Base-by-base conservation (phyloP, 1,140 invertebrate genomes). In the Antheraea mylitta region DNA sequence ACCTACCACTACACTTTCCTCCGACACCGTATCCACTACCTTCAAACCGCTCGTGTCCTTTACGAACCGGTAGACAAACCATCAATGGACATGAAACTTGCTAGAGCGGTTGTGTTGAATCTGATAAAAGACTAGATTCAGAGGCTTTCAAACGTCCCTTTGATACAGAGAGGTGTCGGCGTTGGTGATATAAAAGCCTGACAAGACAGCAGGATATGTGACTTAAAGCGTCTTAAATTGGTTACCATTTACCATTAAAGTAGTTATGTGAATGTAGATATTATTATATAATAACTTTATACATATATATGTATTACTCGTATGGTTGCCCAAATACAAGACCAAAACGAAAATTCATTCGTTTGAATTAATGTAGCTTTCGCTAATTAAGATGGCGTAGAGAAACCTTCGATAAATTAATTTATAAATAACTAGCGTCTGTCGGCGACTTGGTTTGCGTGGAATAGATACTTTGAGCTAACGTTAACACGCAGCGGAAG, bases 21-120 rank as follows among this genome's bases (percentile, higher is more conserved):
- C 58, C 16, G 42, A 64, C 58, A 75, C 62, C 13, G n/a, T 30
- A 75, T 82, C 71, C 83, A 85, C 81, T 75, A 45, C 76, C 5
- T 18, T 13, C 58, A 64, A 9, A 18, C 61, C 19, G 58, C 30
- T 66, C 18, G 6, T 6, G 9, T 22, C 42, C 8, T 0, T 8
- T 6, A 72, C 0, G 16, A 18, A 6, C 7, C 8, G 37, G 45
- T n/a, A 45, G 19, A 18, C 70, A 68, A 81, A 59, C 18, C 18
- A 42, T 71, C 70, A 74, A 77, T 85, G 78, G 37, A 77, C 58
- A 22, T 6, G 4, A 66, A 65, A 65, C 37, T 19, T 16, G 18
- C 16, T 64, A 42, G 38, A 42, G 38, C 38, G 38, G 7, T 11
- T 11, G 59, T 66, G 58, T 45, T 18, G 48, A 64, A 45, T 7